These are phyloP conservation scores for Aquatica leii DNA, from an alignment of 2,888 invertebrate species.

Conservation along the genomic window DNA sequence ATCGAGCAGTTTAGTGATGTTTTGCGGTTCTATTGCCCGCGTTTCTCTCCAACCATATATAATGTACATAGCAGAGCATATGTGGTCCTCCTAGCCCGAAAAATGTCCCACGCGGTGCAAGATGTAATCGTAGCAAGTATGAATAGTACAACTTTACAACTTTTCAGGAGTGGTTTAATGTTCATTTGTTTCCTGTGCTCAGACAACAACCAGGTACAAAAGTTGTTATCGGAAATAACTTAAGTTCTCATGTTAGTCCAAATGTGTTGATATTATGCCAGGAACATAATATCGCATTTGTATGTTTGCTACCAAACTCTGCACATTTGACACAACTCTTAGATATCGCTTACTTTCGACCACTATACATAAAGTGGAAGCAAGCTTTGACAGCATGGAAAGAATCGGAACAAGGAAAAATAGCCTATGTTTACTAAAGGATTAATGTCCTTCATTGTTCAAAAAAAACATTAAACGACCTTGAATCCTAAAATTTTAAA, in stretches of 20 bases:
- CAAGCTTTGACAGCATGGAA: no score
- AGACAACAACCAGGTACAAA: conserved; percentile 43
- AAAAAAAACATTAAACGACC: no score
- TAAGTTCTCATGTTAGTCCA: conserved; percentile 39
- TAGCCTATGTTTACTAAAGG: no score
- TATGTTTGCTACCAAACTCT: no score
- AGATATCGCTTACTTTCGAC: no score
- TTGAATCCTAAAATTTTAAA: no score
- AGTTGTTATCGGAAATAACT: conserved; percentile 50
- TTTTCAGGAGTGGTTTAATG: conserved; percentile 39
- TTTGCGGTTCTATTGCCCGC: conserved; percentile 25
- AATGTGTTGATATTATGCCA: no score
- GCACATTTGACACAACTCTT: no score
- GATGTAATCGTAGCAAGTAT: conserved; percentile 50
- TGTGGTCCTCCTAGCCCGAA: conserved; percentile 34
- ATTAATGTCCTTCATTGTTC: no score
- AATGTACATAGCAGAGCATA: conserved; percentile 15
- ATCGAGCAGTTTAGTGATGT: conserved; percentile 16
- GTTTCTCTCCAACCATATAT: conserved; percentile 18
- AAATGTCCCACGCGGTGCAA: conserved; percentile 49
- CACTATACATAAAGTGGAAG: no score
- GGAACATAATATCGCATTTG: no score
- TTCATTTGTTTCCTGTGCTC: conserved; percentile 41
- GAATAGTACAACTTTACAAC: conserved; percentile 41
- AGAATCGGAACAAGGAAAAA: no score